Percentiles rank a stretch among this genome's conserved stretches.
Conservation (phyloP, 2,888 invertebrate genomes). For the Galerucella nymphaeae region DNA sequence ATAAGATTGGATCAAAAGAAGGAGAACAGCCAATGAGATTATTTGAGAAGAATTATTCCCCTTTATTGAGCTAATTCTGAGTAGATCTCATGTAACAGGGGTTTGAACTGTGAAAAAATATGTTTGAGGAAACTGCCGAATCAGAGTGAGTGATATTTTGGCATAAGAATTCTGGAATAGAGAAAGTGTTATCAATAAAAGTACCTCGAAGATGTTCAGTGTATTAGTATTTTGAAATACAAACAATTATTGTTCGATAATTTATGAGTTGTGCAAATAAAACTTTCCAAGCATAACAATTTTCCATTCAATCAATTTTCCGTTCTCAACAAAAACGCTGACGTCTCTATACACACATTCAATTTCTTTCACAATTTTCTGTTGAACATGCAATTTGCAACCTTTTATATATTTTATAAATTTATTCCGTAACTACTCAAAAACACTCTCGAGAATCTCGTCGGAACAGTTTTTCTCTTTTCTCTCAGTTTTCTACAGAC, state of each 20-base stretch:
- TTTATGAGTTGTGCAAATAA: not conserved
- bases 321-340: not conserved
- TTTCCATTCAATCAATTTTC: not conserved
- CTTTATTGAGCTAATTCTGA: too few species aligned
- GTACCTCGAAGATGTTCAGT: too few species aligned
- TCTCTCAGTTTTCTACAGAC: constrained; percentile 29
- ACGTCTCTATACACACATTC: not conserved
- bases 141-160: too few species aligned
- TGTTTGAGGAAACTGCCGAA: too few species aligned
- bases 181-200: too few species aligned
- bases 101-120: too few species aligned
- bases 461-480: constrained; percentile 18
- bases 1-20: too few species aligned
- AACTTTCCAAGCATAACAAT: not conserved
- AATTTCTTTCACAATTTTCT: not conserved
- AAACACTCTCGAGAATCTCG: constrained; percentile 24
- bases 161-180: too few species aligned
- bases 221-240: too few species aligned
- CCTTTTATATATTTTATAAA: constrained; percentile 27
- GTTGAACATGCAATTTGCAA: constrained; percentile 9
- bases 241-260: not conserved
- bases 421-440: constrained; percentile 27
- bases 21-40: too few species aligned
- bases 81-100: too few species aligned
- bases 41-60: too few species aligned